Evolutionary conservation across 2,888 invertebrate genomes (phyloP).

Genomic region (Poecilobothrus nobilitatus): DNA sequence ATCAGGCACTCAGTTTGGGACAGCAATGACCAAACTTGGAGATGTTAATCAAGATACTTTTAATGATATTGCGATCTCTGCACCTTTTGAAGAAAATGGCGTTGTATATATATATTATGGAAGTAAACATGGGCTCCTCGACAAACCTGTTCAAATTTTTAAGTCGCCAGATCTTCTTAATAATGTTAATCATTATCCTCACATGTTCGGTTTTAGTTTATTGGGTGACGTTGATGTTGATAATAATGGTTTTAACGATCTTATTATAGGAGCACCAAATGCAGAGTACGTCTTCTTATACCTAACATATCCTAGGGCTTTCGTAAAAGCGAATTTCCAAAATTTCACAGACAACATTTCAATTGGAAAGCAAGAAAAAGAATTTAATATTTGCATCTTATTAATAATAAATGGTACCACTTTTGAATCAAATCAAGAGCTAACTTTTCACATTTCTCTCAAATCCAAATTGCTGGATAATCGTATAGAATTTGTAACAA

Average conservation of each 20-base stretch:
- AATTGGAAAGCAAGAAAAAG: background rate
- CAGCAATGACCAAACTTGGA: slow-evolving; percentile 31
- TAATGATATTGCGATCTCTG: slow-evolving; percentile 55
- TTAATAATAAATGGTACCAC: background rate
- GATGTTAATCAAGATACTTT: slow-evolving; percentile 57
- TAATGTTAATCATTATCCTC: slow-evolving; percentile 31
- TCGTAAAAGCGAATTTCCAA: slow-evolving; percentile 22
- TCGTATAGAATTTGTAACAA: background rate
- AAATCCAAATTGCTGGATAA: slow-evolving; percentile 35
- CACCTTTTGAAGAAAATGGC: slow-evolving; percentile 50
- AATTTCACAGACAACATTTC: background rate
- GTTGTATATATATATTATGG: slow-evolving; percentile 50
- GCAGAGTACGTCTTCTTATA: slow-evolving; percentile 35
- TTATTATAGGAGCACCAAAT: slow-evolving; percentile 35
- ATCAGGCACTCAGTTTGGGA: slow-evolving; percentile 26
- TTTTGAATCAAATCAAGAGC: slow-evolving; percentile 26
- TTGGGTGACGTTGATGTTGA: slow-evolving; percentile 39
- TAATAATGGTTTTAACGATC: slow-evolving; percentile 27
- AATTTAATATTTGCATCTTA: background rate
- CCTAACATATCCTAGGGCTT: slow-evolving; percentile 30
- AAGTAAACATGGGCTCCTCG: slow-evolving; percentile 28
- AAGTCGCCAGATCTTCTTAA: slow-evolving; percentile 20
- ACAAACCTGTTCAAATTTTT: slow-evolving; percentile 34
- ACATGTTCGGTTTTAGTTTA: slow-evolving; percentile 33
- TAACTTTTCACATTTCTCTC: slow-evolving; percentile 35